phyloP scores from a whole-genome alignment of 2,888 invertebrate species.

The Ernsta delagoae region DNA sequence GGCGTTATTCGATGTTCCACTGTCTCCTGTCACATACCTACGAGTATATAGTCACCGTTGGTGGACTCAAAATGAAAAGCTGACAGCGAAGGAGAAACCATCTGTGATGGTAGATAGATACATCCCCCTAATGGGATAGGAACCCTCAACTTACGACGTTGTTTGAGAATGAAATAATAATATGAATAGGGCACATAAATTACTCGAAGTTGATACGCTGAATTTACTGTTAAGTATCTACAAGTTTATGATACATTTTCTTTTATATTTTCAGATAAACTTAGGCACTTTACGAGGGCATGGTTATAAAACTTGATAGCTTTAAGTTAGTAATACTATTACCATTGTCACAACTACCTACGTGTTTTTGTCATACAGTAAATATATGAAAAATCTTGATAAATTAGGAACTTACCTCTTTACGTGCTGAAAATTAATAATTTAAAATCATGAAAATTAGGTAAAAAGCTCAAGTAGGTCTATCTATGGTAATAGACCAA shows the following conservation, averaged over 20 bases:
- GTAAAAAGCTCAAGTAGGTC: too few relatives aligned
- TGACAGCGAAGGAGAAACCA: constrained; percentile 16
- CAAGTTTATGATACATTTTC: constrained; percentile 2
- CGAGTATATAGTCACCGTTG: constrained; percentile 13
- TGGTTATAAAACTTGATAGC: not conserved
- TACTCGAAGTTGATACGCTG: constrained; percentile 5
- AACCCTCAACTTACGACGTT: constrained; percentile 1
- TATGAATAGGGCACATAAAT: constrained; percentile 20
- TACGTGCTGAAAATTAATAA: too few relatives aligned
- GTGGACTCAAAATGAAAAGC: constrained; percentile 28
- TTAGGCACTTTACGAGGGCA: not conserved
- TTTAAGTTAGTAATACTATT: not conserved
- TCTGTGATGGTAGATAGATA: not conserved
- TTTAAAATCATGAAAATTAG: too few relatives aligned
- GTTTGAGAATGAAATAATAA: constrained; percentile 7
- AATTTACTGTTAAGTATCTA: not conserved
- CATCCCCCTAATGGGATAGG: too few relatives aligned
- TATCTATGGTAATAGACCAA: too few relatives aligned
- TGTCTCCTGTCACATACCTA: constrained; percentile 1
- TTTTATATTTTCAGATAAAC: constrained; percentile 13
- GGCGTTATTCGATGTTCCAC: constrained; percentile 22
- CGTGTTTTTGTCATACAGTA: too few relatives aligned
- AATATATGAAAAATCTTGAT: too few relatives aligned
- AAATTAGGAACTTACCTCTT: too few relatives aligned
- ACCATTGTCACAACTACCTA: too few relatives aligned